Conservation (phyloP, 2,888 invertebrate genomes). For the Heliconius ismenius region DNA sequence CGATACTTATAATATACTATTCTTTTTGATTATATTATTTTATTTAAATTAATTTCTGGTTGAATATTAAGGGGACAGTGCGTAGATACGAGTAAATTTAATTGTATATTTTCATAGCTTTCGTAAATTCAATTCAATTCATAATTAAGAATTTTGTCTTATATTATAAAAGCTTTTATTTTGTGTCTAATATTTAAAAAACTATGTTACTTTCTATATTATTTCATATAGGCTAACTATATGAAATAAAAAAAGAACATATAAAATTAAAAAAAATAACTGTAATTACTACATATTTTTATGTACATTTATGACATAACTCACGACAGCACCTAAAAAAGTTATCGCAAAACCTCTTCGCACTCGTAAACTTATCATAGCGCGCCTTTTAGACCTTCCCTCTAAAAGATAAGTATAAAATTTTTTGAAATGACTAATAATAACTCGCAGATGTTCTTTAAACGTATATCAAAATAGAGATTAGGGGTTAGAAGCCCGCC, state of each 20-base stretch:
- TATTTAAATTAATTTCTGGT: not conserved
- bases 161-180: no score
- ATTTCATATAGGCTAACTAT: no score
- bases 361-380: conserved; percentile 32
- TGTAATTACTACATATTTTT: no score
- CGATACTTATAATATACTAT: not conserved
- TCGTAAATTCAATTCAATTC: not conserved
- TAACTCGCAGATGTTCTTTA: conserved; percentile 68
- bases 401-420: conserved; percentile 29
- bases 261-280: no score
- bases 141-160: not conserved
- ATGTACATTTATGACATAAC: not conserved
- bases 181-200: no score
- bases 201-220: no score
- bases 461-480: conserved; percentile 72
- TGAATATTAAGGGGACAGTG: not conserved
- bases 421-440: conserved; percentile 45
- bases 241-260: not conserved
- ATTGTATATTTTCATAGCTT: not conserved
- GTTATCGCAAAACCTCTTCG: conserved; percentile 35
- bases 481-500: conserved; percentile 71
- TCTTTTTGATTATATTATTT: not conserved
- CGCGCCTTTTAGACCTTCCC: conserved; percentile 37
- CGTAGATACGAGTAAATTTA: no score
- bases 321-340: conserved; percentile 11